Conservation (phyloP, 2,113 vertebrate genomes). For the Dromaius novaehollandiae region DNA sequence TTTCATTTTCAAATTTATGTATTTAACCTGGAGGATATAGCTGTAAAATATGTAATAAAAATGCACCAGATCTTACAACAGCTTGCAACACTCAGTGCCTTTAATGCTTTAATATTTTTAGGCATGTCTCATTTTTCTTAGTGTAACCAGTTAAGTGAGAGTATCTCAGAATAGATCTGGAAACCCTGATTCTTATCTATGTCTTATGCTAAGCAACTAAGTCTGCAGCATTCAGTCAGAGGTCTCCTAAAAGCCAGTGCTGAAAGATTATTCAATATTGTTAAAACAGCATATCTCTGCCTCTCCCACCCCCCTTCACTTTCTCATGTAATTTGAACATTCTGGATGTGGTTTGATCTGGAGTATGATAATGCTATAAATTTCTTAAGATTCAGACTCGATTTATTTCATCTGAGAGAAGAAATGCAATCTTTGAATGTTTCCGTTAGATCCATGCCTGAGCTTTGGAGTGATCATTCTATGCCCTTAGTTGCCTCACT, state of each 20-base stretch:
- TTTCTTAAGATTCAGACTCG: not conserved
- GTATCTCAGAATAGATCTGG: not conserved
- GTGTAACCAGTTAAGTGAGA: not conserved
- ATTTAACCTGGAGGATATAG: not conserved
- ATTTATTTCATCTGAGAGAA: not conserved
- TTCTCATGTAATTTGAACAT: not conserved
- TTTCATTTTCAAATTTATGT: not conserved
- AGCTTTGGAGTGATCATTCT: not conserved
- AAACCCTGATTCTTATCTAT: not conserved
- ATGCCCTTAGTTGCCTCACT: fast-evolving
- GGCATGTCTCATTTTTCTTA: not conserved
- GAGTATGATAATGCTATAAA: not conserved
- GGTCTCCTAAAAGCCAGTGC: not conserved
- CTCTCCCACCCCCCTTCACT: not conserved
- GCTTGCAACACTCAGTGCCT: not conserved
- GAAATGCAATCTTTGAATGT: not conserved
- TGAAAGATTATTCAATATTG: not conserved
- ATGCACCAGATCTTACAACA: not conserved
- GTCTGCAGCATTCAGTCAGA: not conserved
- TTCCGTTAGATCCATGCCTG: not conserved
- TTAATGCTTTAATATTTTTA: not conserved
- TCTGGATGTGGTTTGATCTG: not conserved
- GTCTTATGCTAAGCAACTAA: not conserved
- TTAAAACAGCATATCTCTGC: not conserved
- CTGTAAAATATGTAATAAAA: not conserved